Base-by-base conservation (phyloP, 2,888 invertebrate genomes). In the Athetis lepigone region DNA sequence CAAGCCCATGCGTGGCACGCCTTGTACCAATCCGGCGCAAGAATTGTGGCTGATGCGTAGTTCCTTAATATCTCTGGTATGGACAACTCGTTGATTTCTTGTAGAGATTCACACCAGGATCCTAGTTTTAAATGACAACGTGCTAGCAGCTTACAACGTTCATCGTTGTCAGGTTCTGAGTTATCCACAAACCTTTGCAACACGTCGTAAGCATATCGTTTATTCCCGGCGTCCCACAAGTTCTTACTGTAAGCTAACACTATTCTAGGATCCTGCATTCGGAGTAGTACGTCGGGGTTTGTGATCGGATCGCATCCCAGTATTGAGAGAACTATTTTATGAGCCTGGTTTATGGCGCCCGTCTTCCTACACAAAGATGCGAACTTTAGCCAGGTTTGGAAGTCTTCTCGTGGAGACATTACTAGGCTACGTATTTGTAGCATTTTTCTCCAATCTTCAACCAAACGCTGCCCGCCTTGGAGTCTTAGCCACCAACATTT, bases 1-100 rank as follows among this genome's bases (percentile, higher is more conserved):
- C 98, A 98, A 0, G 99, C 99, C 97, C 98, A 99, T 0, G 98
- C 97, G 91, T 99, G 99, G 98, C 99, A 99, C 0, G 99, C 99
- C 93, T 98, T 98, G 88, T 98, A 98, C 98, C 99, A 99, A 42
- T 97, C 96, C 0, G 97, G 96, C 81, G 98, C 98, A 76, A 98
- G 97, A 77, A 97, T 97, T 0, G 98, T 98, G 0, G 99, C 98
- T 1, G 97, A 96, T 33, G 96, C 95, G 88, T 98, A 99, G 85
- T 97, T 98, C 54, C 96, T 95, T 21, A 98, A 85, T 55, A 97
- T 97, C 45, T 96, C 96, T 0, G 97, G 97, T 58, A 98, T 97
- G 0, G 98, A 98, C 18, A 96, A 89, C 83, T 98, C 98, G 65
- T 97, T 97, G 37, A 98, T 96, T 37, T 98, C 98, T 85, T 98